phyloP scores from a whole-genome alignment of 2,888 invertebrate species.

The Hermodice carunculata region DNA sequence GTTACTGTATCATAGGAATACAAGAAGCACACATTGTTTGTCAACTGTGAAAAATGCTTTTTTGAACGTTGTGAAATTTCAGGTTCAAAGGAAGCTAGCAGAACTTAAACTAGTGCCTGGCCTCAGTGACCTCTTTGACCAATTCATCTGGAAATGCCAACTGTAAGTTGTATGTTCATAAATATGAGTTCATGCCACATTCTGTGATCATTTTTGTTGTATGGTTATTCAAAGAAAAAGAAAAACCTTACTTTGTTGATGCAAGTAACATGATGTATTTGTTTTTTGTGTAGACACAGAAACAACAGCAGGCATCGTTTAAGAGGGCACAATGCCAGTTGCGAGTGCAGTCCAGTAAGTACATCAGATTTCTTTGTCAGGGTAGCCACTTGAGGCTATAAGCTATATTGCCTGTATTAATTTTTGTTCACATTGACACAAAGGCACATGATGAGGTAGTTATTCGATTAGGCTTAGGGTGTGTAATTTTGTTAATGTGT shows the following conservation, averaged over 20 bases:
- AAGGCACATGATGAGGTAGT: no score
- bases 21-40: no score
- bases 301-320: constrained; percentile 62
- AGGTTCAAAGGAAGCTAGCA: constrained; percentile 69
- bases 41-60: no score
- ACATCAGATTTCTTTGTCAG: neutral
- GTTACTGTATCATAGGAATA: no score
- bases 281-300: constrained; percentile 52
- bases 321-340: constrained; percentile 68
- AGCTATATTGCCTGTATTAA: neutral
- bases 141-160: constrained; percentile 70
- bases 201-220: no score
- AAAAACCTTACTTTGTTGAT: neutral
- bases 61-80: no score
- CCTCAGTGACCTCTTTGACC: constrained; percentile 68
- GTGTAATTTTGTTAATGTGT: no score
- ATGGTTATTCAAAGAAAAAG: no score
- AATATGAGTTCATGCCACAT: no score
- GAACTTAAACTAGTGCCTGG: constrained; percentile 68
- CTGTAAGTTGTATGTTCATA: constrained; percentile 64
- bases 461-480: no score
- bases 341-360: constrained; percentile 70
- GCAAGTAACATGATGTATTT: neutral
- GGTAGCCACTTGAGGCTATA: neutral
- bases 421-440: no score